phyloP scores from a whole-genome alignment of 1,140 invertebrate genomes.

The Batillaria attramentaria region DNA sequence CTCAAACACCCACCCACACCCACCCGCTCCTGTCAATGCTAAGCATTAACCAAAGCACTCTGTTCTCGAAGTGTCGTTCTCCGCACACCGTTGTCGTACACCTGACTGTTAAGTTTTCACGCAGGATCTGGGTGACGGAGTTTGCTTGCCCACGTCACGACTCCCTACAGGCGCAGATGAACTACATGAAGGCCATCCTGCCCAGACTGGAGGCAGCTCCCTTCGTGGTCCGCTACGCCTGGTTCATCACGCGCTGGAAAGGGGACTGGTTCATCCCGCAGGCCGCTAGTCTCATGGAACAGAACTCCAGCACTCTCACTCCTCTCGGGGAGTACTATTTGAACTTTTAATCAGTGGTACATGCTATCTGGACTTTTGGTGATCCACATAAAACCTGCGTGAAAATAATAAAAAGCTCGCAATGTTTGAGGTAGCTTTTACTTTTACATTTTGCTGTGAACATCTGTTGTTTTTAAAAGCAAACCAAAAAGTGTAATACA shows the following conservation, averaged over 20 bases:
- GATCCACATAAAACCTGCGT: too few species aligned
- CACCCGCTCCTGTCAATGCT: not conserved
- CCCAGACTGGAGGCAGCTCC: slow-evolving; percentile 1
- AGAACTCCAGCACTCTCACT: not conserved
- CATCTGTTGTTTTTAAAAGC: too few species aligned
- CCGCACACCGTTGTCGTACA: not conserved
- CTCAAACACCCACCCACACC: too few species aligned
- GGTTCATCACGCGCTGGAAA: not conserved
- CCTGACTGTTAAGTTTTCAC: not conserved
- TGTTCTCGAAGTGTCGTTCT: not conserved
- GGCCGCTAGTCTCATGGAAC: not conserved
- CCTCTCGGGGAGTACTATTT: not conserved
- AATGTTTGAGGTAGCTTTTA: too few species aligned
- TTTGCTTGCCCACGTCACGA: not conserved
- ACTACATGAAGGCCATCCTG: slow-evolving; percentile 17
- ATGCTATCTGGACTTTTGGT: too few species aligned
- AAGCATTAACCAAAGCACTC: not conserved
- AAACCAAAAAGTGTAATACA: too few species aligned
- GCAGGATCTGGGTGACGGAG: not conserved
- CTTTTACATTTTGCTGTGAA: too few species aligned
- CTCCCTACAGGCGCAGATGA: not conserved
- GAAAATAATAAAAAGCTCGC: too few species aligned
- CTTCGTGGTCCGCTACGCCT: slow-evolving; percentile 16
- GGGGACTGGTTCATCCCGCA: not conserved
- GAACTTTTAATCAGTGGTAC: not conserved